A percentile compares a stretch with the other conserved stretches of the same genome.
phyloP scores from a whole-genome alignment of 2,113 vertebrate species.

The Corythoichthys haematopterus region DNA sequence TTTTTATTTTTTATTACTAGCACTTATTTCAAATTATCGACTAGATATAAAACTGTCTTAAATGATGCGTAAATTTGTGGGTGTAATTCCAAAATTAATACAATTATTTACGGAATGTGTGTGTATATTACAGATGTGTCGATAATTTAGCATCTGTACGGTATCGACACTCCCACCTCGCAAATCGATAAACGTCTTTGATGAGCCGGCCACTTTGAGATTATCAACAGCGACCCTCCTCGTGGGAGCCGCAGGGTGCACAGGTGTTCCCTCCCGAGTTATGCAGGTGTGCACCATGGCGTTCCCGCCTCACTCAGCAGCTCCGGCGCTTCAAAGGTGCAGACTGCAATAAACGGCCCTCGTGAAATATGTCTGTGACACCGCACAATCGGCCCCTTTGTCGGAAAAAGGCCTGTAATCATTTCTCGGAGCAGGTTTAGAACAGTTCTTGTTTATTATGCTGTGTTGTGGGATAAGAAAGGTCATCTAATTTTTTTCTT shows the following conservation, averaged over 20 bases:
- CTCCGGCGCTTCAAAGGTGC: conserved; percentile 60
- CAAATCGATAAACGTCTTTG: conserved; percentile 26
- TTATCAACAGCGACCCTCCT: conserved; percentile 50
- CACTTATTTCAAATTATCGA: not conserved
- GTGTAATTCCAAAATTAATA: not conserved
- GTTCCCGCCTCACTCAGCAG: conserved; percentile 54
- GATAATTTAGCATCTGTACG: not conserved
- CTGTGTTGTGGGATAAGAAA: conserved; percentile 31
- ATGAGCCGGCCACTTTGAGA: conserved; percentile 63
- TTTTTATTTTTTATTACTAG: not conserved
- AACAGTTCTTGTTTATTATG: conserved; percentile 38
- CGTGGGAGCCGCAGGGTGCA: conserved; percentile 65
- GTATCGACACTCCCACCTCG: not conserved
- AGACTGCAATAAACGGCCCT: conserved; percentile 57
- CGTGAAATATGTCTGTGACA: conserved; percentile 58
- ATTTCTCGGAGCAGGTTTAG: conserved; percentile 36
- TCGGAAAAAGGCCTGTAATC: conserved; percentile 37
- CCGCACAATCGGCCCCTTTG: conserved; percentile 57
- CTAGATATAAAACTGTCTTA: not conserved
- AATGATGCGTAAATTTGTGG: not conserved
- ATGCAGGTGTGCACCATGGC: conserved; percentile 68
- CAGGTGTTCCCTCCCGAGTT: conserved; percentile 71
- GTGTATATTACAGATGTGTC: not conserved
- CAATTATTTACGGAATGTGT: too few relatives aligned
- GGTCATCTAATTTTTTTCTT: conserved; percentile 21